These are phyloP conservation scores for Aphidius colemani DNA, from an alignment of 2,888 invertebrate species.

Conservation along the genomic window DNA sequence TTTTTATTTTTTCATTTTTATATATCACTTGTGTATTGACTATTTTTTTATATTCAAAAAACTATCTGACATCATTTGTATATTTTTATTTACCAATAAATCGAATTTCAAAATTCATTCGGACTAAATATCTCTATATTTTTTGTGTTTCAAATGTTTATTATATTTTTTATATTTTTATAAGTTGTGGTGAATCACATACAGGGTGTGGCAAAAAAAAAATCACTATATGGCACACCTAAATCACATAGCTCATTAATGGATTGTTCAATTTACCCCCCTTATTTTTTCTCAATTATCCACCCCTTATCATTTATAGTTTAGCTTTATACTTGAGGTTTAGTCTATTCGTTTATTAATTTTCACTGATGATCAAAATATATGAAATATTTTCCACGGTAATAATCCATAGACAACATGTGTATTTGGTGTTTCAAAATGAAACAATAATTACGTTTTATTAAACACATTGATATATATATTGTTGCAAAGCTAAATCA, in stretches of 20 bases:
- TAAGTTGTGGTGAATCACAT: slow-evolving; percentile 11
- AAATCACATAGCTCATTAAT: slow-evolving; percentile 48
- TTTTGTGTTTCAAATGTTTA: no score
- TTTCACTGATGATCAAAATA: slow-evolving; percentile 51
- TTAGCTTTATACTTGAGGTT: slow-evolving; percentile 56
- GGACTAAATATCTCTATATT: no score
- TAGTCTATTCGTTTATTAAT: slow-evolving; percentile 50
- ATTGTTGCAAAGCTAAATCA: slow-evolving; percentile 3
- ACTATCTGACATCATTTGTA: no score
- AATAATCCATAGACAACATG: slow-evolving; percentile 5
- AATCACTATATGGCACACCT: slow-evolving; percentile 26
- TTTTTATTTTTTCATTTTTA: no score
- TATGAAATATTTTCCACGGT: slow-evolving; percentile 4
- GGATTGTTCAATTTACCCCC: slow-evolving; percentile 26
- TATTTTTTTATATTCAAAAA: no score
- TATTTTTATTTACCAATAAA: no score
- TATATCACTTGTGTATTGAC: no score
- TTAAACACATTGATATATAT: no score
- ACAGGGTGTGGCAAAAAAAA: slow-evolving; percentile 22
- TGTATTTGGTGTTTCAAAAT: neutral
- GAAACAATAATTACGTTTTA: no score
- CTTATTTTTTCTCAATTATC: slow-evolving; percentile 24
- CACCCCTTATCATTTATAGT: slow-evolving; percentile 21
- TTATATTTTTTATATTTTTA: no score
- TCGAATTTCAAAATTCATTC: no score